phyloP scores from a whole-genome alignment of 2,113 vertebrate genomes.

The Microtus ochrogaster region DNA sequence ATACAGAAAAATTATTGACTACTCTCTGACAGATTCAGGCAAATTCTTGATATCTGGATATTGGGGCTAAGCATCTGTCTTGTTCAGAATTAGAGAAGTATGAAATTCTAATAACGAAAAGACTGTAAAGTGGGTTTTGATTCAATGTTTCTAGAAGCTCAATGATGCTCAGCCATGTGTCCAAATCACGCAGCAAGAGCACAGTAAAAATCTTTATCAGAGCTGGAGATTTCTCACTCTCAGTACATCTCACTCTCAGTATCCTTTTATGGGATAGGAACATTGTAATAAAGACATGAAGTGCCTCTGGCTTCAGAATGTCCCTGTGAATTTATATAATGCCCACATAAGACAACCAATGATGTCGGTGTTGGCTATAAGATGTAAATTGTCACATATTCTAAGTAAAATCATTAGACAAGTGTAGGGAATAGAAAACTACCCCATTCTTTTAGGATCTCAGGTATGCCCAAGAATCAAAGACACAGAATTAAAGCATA shows the following conservation, averaged over 20 bases:
- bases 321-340: not conserved
- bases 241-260: not conserved
- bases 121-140: constrained; percentile 18
- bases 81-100: constrained; percentile 39
- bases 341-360: not conserved
- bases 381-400: not conserved
- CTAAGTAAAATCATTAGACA: constrained; percentile 40
- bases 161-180: not conserved
- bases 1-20: constrained; percentile 18
- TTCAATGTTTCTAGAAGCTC: constrained; percentile 21
- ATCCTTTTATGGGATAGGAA: not conserved
- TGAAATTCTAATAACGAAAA: not conserved
- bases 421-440: not conserved
- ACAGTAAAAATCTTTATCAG: not conserved
- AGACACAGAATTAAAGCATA: not conserved
- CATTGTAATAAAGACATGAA: not conserved
- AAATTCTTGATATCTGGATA: constrained; percentile 4
- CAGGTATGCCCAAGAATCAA: not conserved
- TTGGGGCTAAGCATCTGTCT: not conserved
- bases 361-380: constrained; percentile 10
- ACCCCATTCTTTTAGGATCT: not conserved
- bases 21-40: not conserved
- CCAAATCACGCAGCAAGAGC: constrained; percentile 16
- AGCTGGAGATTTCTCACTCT: not conserved
- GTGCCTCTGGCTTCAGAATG: not conserved